Conservation (phyloP, 2,113 vertebrate species). For the Vimba vimba region DNA sequence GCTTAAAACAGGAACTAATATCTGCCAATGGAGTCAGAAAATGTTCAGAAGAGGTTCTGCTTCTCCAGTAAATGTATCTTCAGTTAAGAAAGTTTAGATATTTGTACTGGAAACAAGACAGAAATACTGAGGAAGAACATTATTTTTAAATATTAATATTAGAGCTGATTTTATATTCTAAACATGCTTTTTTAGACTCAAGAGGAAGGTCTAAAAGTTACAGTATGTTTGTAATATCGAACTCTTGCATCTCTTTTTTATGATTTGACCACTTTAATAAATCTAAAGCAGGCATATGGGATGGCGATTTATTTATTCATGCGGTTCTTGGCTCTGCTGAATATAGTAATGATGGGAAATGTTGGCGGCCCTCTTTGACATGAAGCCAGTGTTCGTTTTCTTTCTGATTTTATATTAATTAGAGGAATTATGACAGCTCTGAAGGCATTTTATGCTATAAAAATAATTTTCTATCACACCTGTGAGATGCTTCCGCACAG, state of each 20-base stretch:
- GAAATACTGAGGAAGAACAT: no score
- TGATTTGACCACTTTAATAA: not conserved
- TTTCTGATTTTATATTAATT: not conserved
- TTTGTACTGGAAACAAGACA: no score
- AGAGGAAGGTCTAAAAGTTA: not conserved
- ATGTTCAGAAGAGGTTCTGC: no score
- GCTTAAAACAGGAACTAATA: no score
- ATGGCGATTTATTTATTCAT: not conserved
- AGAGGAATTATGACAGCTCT: not conserved
- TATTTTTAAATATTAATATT: not conserved
- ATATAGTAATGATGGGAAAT: not conserved
- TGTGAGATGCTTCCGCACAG: not conserved
- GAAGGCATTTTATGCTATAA: not conserved
- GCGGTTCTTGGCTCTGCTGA: not conserved
- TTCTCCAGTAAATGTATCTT: no score
- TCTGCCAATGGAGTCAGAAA: no score
- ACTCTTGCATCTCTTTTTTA: not conserved
- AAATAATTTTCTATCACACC: conserved; percentile 9
- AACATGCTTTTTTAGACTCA: not conserved
- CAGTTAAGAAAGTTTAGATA: no score
- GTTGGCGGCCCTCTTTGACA: not conserved
- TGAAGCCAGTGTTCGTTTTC: not conserved
- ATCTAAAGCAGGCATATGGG: not conserved
- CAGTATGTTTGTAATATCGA: not conserved
- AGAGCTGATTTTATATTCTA: not conserved